Conservation (phyloP, 2,888 invertebrate genomes). For the Agriopis marginaria region DNA sequence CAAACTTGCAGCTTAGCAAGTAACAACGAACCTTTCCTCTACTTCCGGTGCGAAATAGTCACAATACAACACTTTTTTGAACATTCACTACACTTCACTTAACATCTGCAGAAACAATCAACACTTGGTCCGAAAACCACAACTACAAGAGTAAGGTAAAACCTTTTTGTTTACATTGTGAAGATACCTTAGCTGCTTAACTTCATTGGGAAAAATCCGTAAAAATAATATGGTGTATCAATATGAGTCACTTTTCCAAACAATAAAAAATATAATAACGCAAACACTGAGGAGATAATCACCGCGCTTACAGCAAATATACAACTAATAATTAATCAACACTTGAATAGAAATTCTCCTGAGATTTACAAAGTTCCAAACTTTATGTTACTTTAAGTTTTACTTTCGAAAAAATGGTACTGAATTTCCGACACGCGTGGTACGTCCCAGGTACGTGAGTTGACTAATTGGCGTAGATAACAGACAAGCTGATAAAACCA, state of each 20-base stretch:
- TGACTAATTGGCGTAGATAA: conserved; percentile 36
- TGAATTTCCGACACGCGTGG: conserved; percentile 14
- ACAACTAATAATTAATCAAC: too few species aligned
- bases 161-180: background rate
- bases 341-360: background rate
- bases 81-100: conserved; percentile 48
- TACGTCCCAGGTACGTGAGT: conserved; percentile 14
- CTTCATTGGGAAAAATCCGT: background rate
- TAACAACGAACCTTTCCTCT: conserved; percentile 54
- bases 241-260: background rate
- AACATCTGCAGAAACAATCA: conserved; percentile 1
- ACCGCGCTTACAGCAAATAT: too few species aligned
- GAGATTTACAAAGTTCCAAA: background rate
- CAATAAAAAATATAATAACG: background rate
- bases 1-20: background rate
- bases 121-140: background rate
- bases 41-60: conserved; percentile 58
- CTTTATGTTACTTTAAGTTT: background rate
- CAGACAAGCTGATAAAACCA: conserved; percentile 29
- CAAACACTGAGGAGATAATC: background rate
- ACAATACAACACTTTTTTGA: conserved; percentile 66
- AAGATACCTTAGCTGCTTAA: background rate
- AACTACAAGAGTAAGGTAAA: background rate
- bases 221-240: background rate
- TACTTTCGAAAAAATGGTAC: conserved; percentile 6